Conservation (phyloP, 2,888 invertebrate species). For the Trachelus stipa region DNA sequence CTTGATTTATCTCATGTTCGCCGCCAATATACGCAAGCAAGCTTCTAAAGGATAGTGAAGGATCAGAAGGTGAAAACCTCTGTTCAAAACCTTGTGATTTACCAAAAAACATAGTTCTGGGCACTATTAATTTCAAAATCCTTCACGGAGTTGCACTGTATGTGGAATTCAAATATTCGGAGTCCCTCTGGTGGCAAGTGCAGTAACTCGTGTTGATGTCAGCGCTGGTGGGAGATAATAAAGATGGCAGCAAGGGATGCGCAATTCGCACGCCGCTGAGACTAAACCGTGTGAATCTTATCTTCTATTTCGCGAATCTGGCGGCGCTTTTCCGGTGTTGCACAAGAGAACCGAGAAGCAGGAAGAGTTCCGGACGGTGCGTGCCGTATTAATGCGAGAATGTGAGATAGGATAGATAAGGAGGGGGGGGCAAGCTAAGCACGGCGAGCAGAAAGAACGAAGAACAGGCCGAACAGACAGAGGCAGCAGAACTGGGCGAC, state of each 20-base stretch:
- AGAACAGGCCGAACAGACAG: background rate
- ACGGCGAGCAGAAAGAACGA: constrained; percentile 1
- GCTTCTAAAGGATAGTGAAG: too few species aligned
- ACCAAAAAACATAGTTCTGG: too few species aligned
- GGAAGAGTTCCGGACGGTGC: background rate
- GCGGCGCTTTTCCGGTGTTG: constrained; percentile 1
- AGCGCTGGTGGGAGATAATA: constrained; percentile 16
- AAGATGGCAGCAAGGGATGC: constrained; percentile 40
- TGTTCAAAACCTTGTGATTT: too few species aligned
- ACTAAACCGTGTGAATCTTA: constrained; percentile 17
- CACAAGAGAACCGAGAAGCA: background rate
- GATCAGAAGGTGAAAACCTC: too few species aligned
- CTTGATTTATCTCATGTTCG: too few species aligned
- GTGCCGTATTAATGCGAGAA: constrained; percentile 11
- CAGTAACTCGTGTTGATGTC: background rate
- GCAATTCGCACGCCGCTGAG: constrained; percentile 42
- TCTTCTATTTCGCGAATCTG: constrained; percentile 3
- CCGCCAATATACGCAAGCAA: too few species aligned
- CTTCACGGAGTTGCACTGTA: background rate
- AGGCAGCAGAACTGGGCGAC: background rate
- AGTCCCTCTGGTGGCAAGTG: background rate
- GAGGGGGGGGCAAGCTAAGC: background rate
- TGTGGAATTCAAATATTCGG: background rate
- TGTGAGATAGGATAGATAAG: constrained; percentile 9
- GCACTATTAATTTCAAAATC: background rate